Conservation (phyloP, 2,888 invertebrate genomes). For the Noctua pronuba region DNA sequence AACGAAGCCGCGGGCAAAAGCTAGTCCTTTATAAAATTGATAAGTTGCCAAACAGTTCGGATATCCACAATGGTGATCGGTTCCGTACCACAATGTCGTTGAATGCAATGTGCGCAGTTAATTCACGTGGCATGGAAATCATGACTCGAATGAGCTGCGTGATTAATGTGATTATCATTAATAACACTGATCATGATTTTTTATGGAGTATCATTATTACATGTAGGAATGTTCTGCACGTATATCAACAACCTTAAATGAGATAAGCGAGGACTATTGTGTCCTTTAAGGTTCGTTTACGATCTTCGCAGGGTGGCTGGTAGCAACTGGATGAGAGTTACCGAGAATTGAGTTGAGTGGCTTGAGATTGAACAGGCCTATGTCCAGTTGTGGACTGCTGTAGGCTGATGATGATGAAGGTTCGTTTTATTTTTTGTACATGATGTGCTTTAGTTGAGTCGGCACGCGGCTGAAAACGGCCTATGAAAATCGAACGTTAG, state of each 20-base stretch:
- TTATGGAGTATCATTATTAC: constrained; percentile 18
- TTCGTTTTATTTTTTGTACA: neutral
- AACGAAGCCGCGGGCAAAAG: too few relatives aligned
- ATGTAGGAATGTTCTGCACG: constrained; percentile 25
- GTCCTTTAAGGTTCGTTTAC: neutral
- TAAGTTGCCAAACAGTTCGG: constrained; percentile 20
- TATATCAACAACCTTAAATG: neutral
- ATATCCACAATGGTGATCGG: constrained; percentile 34
- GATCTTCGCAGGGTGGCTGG: too few relatives aligned
- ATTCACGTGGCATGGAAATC: constrained; percentile 44
- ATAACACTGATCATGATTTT: constrained; percentile 45
- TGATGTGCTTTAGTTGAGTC: neutral
- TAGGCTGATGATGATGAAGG: too few relatives aligned
- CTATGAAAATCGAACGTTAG: neutral
- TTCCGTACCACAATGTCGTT: constrained; percentile 46
- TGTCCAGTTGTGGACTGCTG: too few relatives aligned
- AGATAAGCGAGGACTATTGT: neutral
- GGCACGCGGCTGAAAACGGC: neutral
- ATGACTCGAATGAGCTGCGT: constrained; percentile 27
- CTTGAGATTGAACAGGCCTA: too few relatives aligned
- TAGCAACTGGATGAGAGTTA: too few relatives aligned
- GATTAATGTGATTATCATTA: constrained; percentile 44
- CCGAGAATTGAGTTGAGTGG: too few relatives aligned
- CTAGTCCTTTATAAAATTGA: constrained; percentile 10
- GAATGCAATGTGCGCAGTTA: constrained; percentile 44